Evolutionary conservation across 2,797 vertebrate species (phyloP), one percentile per base, ranked within the genome.

Genomic region (Pantherophis vulpinus): DNA sequence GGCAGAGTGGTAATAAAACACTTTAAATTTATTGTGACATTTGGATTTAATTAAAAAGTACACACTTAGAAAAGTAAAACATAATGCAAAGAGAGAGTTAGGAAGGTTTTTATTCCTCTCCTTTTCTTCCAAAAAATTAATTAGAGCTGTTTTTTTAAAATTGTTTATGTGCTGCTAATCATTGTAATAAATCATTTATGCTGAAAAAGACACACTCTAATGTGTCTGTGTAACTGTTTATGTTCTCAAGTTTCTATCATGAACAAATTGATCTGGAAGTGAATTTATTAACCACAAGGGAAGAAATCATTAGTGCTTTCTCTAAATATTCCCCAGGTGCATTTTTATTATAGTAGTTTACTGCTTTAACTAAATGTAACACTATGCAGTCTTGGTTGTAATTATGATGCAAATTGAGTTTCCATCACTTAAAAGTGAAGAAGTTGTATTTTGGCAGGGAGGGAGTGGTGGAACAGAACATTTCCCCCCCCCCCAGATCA

Each of bases 141-240:
- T 98, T 98, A 98, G 97, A 97, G 96, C 98, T 98, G 97, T 98
- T 98, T 98, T 98, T 98, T 98, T 32, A 18, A 98, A 98, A 98
- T 98, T 98, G 98, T 98, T 98, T 98, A 98, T 98, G 97, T 98
- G 98, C 97, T 95, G 97, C 97, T 98, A 98, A 98, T 98, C 98
- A 98, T 97, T 96, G 97, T 98, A 97, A 98, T 98, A 98, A 98
- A 98, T 98, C 98, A 98, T 98, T 98, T 98, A 98, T 98, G 98
- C 97, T 96, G 97, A 97, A 98, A 98, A 98, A 97, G 97, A 98
- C 97, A 98, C 97, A 98, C 98, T 98, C 97, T 97, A 98, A 98
- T 98, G 98, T 98, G 97, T 98, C 97, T 96, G 96, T 95, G 97
- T 92, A 95, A 98, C 97, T 97, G 98, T 98, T 98, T 98, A 98